phyloP scores from a whole-genome alignment of 2,113 vertebrate genomes.

The Hemicordylus capensis region DNA sequence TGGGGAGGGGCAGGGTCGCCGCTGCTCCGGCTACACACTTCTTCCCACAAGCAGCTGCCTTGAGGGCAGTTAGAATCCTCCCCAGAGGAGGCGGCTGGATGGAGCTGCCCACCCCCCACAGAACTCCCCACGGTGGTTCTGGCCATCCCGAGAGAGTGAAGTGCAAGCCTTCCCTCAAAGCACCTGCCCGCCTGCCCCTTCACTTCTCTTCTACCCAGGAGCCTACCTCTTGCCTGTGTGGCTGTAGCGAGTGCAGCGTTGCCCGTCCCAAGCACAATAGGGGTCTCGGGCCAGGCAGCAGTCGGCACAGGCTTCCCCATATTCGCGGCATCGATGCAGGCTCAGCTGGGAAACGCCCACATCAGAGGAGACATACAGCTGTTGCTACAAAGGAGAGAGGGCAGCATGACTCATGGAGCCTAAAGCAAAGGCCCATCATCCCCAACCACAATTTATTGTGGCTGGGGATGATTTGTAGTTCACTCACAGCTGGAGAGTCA shows the following conservation, averaged over 20 bases:
- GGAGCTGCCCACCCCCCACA: not conserved
- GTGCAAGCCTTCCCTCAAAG: no score
- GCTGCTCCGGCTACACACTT: not conserved
- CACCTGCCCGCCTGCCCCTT: not conserved
- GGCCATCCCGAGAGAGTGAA: not conserved
- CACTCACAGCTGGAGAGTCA: no score
- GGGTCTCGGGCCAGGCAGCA: constrained; percentile 87
- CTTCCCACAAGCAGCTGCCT: not conserved
- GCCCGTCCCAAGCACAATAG: constrained; percentile 87
- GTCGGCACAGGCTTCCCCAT: constrained; percentile 85
- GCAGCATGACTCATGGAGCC: not conserved
- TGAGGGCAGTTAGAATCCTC: not conserved
- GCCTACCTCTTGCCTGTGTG: constrained; percentile 72
- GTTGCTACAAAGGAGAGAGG: constrained; percentile 74
- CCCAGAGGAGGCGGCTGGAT: no score
- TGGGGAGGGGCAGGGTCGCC: no score
- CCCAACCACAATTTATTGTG: no score
- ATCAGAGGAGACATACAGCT: constrained; percentile 86
- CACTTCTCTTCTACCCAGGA: constrained; percentile 56
- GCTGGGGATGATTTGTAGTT: no score
- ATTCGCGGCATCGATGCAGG: constrained; percentile 82
- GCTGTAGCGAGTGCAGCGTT: constrained; percentile 82
- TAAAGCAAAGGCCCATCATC: no score
- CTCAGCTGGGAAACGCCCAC: constrained; percentile 85
- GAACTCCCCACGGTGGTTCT: no score